Evolutionary conservation across 2,888 invertebrate genomes (phyloP), one percentile per base, ranked within the genome.

Genomic region (Terebella lapidaria): DNA sequence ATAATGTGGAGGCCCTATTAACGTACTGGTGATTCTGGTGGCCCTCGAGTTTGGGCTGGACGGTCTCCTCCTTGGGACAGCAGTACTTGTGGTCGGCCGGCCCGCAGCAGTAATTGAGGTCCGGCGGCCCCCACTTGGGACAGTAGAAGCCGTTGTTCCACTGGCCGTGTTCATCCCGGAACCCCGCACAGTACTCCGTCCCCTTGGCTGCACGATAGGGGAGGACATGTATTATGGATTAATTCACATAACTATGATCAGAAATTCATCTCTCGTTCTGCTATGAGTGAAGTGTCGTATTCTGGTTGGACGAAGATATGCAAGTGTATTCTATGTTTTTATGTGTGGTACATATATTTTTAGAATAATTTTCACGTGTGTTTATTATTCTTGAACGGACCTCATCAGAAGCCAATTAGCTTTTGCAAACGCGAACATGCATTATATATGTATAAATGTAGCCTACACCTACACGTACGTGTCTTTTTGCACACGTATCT

Each of bases 121-220:
- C 59, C 1, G 58, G 58, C 10, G 52, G 30, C 1, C 58, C 29
- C 65, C 65, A 63, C 46, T 56, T 59, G 20, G 67, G 67, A 55
- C 67, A 67, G 45, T 58, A 52, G 56, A 67, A 67, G 1, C 67
- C 67, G 35, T 67, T 67, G 54, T 67, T 67, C 67, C 67, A 67
- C 24, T 62, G 60, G 10, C 63, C 63, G 51, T 67, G 63, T 47
- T 59, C 60, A 52, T 67, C 67, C 18, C 61, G 35, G 49, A 56
- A 65, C 1, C 67, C 67, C 5, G 53, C 58, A 42, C 67, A 67
- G 28, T 57, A 65, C 49, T 61, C 63, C 52, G 49, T 56, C 2
- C 53, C 62, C 18, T 49, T 30, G 20, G 60, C 60, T 57, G 54
- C 49, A 15, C 35, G n/a, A n/a, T n/a, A n/a, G n/a, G n/a, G n/a